Evolutionary conservation across 2,888 invertebrate species (phyloP).

Genomic region (Gandaritis pyraliata): DNA sequence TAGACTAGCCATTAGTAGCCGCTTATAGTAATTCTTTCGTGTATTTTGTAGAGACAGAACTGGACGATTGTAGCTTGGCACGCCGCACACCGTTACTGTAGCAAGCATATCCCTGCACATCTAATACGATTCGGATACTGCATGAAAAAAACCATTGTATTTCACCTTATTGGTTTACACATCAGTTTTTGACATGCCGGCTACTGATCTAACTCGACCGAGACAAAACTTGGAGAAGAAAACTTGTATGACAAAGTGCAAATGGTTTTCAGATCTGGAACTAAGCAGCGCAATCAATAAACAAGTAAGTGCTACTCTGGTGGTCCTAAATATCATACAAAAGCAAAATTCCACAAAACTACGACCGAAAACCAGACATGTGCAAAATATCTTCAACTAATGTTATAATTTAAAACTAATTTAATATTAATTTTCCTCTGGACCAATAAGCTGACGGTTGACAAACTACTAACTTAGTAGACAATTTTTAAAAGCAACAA

Average conservation of each 20-base stretch:
- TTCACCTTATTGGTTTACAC: background rate
- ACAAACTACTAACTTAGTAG: slow-evolving; percentile 24
- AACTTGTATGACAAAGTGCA: slow-evolving; percentile 19
- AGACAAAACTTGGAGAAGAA: background rate
- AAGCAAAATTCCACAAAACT: slow-evolving; percentile 38
- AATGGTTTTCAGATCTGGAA: slow-evolving; percentile 37
- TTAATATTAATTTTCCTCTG: slow-evolving; percentile 51
- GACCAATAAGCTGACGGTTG: slow-evolving; percentile 50
- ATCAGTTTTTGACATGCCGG: background rate
- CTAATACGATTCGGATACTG: background rate
- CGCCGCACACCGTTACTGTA: background rate
- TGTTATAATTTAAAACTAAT: slow-evolving; percentile 41
- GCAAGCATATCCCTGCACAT: background rate
- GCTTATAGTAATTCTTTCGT: slow-evolving; percentile 4
- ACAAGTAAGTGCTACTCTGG: slow-evolving; percentile 55
- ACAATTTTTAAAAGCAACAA: slow-evolving; percentile 22
- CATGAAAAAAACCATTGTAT: background rate
- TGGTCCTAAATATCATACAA: slow-evolving; percentile 41
- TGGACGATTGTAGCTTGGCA: slow-evolving; percentile 4
- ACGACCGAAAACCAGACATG: slow-evolving; percentile 45
- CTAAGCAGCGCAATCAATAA: slow-evolving; percentile 51
- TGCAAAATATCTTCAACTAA: slow-evolving; percentile 40
- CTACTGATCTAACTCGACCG: background rate
- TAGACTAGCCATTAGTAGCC: background rate
- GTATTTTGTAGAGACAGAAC: slow-evolving; percentile 3